phyloP scores from a whole-genome alignment of 2,888 invertebrate species.

The Coelogynopora nodosa region DNA sequence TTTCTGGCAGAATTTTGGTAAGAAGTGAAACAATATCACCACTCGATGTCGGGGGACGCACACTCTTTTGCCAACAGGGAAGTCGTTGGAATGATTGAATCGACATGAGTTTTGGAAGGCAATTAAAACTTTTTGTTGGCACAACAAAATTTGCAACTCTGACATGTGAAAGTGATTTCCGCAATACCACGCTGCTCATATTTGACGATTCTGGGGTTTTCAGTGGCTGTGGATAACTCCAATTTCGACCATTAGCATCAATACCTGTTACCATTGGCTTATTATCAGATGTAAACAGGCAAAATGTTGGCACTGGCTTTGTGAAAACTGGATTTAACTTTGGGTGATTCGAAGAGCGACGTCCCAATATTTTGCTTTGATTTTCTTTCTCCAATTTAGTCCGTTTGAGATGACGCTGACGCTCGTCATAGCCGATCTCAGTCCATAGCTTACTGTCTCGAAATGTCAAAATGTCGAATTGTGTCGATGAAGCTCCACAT shows the following conservation, averaged over 20 bases:
- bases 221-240: neutral
- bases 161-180: neutral
- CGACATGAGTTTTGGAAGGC: neutral
- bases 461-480: neutral
- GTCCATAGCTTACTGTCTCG: neutral
- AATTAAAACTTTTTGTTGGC: neutral
- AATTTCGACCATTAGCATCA: conserved; percentile 4
- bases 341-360: neutral
- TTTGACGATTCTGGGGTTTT: neutral
- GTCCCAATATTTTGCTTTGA: neutral
- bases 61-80: neutral
- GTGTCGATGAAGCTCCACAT: neutral
- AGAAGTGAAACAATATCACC: neutral
- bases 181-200: neutral
- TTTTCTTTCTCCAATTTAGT: neutral
- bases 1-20: neutral
- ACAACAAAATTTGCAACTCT: neutral
- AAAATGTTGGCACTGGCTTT: neutral
- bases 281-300: neutral
- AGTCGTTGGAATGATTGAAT: neutral
- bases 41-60: neutral
- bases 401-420: neutral
- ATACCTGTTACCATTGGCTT: neutral
- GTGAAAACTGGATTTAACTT: neutral
- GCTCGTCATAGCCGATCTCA: neutral